Percentiles rank a stretch among this genome's conserved stretches.
Conservation (phyloP, 1,140 invertebrate species). For the Piezodorus guildinii region DNA sequence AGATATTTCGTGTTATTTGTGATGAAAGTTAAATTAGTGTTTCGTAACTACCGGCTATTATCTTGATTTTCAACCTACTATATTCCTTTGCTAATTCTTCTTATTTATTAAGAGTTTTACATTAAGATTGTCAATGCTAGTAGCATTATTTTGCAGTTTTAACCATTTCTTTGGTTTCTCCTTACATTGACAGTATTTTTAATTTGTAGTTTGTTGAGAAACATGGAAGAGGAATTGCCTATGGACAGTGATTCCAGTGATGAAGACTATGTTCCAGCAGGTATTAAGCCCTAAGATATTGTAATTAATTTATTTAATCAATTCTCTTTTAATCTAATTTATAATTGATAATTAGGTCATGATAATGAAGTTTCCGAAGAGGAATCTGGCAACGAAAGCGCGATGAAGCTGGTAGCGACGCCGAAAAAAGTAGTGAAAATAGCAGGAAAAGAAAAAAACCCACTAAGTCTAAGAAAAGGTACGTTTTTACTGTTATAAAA, state of each 20-base stretch:
- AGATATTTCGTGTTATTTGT: no score
- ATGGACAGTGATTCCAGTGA: slow-evolving; percentile 24
- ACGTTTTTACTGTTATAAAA: not conserved
- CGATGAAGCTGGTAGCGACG: not conserved
- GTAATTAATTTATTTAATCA: slow-evolving; percentile 1
- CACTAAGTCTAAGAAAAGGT: not conserved
- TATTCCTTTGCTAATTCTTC: no score
- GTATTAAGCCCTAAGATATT: slow-evolving; percentile 14
- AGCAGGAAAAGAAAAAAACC: not conserved
- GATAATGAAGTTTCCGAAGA: slow-evolving; percentile 13
- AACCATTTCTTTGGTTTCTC: no score
- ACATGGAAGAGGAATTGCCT: slow-evolving; percentile 3
- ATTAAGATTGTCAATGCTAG: no score
- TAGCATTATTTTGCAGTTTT: no score
- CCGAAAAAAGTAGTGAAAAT: not conserved
- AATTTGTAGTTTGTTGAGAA: no score
- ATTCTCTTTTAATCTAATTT: not conserved
- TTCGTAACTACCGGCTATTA: no score
- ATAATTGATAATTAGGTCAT: not conserved
- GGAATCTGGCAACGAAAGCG: slow-evolving; percentile 18
- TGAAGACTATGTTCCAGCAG: slow-evolving; percentile 25
- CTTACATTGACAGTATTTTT: no score
- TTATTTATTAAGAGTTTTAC: no score
- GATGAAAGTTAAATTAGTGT: no score
- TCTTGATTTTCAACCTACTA: no score